These are phyloP conservation scores for Orthosia incerta DNA, from an alignment of 2,888 invertebrate species.

Conservation along the genomic window DNA sequence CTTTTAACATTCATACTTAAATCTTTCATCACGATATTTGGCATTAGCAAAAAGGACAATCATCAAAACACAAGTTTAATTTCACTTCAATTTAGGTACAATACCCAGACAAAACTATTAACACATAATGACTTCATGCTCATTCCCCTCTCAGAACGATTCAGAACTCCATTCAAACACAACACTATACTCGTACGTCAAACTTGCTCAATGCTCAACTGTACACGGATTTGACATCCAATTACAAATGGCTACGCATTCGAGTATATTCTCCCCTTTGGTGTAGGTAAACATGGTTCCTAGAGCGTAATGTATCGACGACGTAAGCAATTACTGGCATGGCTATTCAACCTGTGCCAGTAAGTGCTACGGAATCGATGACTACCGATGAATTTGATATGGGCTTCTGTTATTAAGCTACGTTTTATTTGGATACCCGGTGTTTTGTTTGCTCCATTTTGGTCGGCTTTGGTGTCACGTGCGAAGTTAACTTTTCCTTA, in stretches of 20 bases:
- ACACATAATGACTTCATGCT: background rate
- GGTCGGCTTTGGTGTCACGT: background rate
- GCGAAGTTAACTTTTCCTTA: background rate
- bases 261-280: conserved; percentile 10
- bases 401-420: conserved; percentile 8
- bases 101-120: background rate
- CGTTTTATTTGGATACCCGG: conserved; percentile 1
- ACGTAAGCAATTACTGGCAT: conserved; percentile 45
- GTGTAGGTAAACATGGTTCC: conserved; percentile 36
- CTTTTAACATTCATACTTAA: too few species aligned
- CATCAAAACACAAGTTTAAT: too few species aligned
- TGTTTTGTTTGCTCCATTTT: background rate
- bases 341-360: conserved; percentile 25
- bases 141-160: background rate
- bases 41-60: background rate
- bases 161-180: conserved; percentile 19
- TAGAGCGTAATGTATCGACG: conserved; percentile 32
- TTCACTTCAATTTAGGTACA: too few species aligned
- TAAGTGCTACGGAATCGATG: conserved; percentile 29
- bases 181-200: conserved; percentile 5
- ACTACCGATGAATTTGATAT: conserved; percentile 41
- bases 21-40: background rate
- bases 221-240: conserved; percentile 39
- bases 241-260: conserved; percentile 32
- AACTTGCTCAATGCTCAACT: conserved; percentile 33